Evolutionary conservation across 2,888 invertebrate species (phyloP).

Genomic region (Platynereis dumerilii): DNA sequence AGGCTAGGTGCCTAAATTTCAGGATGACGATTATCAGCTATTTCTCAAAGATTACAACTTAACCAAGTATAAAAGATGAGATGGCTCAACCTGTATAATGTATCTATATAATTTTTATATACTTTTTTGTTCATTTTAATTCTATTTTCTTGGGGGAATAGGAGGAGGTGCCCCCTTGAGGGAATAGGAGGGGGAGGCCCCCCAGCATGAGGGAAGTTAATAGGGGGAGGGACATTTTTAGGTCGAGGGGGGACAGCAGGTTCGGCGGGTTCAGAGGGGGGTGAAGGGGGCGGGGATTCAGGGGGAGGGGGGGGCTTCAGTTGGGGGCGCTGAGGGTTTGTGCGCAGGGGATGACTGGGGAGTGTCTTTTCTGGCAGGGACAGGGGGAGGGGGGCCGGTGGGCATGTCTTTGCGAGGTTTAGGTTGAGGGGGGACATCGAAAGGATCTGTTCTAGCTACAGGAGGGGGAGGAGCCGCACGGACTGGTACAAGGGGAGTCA

Average conservation of each 20-base stretch:
- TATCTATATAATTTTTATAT: too few relatives aligned
- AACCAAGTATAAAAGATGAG: too few relatives aligned
- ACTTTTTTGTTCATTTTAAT: slow-evolving; percentile 10
- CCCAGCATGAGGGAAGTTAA: not conserved
- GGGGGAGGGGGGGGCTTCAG: slow-evolving; percentile 7
- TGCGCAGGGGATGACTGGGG: not conserved
- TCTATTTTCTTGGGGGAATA: slow-evolving; percentile 15
- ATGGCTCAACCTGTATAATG: too few relatives aligned
- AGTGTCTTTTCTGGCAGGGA: slow-evolving; percentile 19
- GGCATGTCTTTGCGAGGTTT: slow-evolving; percentile 10
- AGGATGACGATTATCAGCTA: too few relatives aligned
- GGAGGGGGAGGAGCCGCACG: not conserved
- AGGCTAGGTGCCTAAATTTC: too few relatives aligned
- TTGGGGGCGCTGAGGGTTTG: slow-evolving; percentile 11
- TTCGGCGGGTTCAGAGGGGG: not conserved
- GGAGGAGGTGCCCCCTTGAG: slow-evolving; percentile 13
- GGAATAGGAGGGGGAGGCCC: not conserved
- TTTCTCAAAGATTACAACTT: too few relatives aligned
- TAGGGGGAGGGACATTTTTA: slow-evolving; percentile 2
- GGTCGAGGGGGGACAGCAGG: slow-evolving; percentile 20
- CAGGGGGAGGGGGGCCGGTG: slow-evolving; percentile 14
- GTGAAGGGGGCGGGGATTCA: slow-evolving; percentile 12
- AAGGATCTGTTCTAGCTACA: not conserved
- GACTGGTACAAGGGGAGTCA: not conserved
- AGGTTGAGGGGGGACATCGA: slow-evolving; percentile 4